phyloP scores from a whole-genome alignment of 2,113 vertebrate genomes.

The Crotalus helleri region DNA sequence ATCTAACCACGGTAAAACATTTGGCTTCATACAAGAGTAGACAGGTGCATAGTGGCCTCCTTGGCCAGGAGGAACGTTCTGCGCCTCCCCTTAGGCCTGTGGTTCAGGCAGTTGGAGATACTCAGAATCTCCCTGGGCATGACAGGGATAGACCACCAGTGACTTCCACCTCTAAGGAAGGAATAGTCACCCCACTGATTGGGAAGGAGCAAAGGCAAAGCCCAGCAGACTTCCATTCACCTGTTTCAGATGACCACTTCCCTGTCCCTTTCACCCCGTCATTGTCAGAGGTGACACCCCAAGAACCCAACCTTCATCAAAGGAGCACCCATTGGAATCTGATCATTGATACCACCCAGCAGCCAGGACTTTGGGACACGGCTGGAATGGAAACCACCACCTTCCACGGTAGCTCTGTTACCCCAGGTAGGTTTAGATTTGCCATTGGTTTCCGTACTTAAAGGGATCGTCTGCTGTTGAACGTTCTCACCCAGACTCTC shows the following conservation, averaged over 20 bases:
- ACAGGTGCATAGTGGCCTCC: background rate
- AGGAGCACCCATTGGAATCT: background rate
- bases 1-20: background rate
- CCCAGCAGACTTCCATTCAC: background rate
- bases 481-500: background rate
- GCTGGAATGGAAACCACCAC: accelerated
- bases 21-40: conserved; percentile 9
- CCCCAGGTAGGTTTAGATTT: conserved; percentile 55
- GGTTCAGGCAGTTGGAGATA: background rate
- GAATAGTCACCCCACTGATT: background rate
- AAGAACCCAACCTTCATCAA: background rate
- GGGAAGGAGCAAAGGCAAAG: background rate
- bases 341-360: accelerated
- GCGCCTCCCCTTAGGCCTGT: background rate
- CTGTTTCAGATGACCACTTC: background rate
- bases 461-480: background rate
- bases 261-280: background rate
- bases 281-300: background rate
- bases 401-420: background rate
- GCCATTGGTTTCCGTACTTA: background rate
- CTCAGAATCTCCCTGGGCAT: background rate
- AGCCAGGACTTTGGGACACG: accelerated
- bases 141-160: background rate
- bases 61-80: background rate
- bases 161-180: background rate